These are phyloP conservation scores for Chiridota heheva DNA, from an alignment of 35 echinoderm and acorn worm species.

Conservation along the genomic window DNA sequence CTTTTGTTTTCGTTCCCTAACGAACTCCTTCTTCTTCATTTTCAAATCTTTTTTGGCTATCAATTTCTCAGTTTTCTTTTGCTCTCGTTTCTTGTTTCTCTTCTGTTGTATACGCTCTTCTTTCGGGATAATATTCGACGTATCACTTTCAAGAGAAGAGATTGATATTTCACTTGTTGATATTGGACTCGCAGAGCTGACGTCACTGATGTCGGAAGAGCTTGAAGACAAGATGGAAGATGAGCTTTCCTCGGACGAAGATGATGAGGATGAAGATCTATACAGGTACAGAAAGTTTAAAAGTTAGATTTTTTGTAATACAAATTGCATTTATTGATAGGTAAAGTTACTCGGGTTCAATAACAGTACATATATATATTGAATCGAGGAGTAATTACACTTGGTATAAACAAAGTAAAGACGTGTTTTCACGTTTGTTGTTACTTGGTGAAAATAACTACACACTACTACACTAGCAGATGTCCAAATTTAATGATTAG, in stretches of 20 bases:
- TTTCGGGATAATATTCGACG: not conserved
- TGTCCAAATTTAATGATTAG: too few relatives aligned
- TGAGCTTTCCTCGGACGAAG: conserved; percentile 16
- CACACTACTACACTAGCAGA: too few relatives aligned
- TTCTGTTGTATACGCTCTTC: conserved; percentile 12
- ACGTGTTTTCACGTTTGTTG: too few relatives aligned
- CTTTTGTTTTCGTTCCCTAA: not conserved
- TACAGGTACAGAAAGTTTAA: not conserved
- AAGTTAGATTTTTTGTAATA: too few relatives aligned
- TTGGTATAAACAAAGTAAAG: too few relatives aligned
- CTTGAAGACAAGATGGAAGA: conserved; percentile 29
- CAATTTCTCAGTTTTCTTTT: conserved; percentile 5
- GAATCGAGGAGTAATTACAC: too few relatives aligned
- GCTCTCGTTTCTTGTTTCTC: conserved; percentile 9
- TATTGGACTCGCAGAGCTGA: conserved; percentile 53
- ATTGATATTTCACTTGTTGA: not conserved
- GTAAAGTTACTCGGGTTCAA: too few relatives aligned
- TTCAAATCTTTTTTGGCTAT: not conserved
- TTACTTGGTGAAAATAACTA: too few relatives aligned
- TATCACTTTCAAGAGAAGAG: not conserved
- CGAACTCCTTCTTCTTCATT: not conserved
- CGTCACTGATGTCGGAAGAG: conserved; percentile 73
- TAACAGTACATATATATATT: too few relatives aligned
- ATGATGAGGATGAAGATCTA: not conserved
- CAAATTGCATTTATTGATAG: too few relatives aligned